Conservation (phyloP, 2,113 vertebrate genomes). For the Porphyrio hochstetteri region DNA sequence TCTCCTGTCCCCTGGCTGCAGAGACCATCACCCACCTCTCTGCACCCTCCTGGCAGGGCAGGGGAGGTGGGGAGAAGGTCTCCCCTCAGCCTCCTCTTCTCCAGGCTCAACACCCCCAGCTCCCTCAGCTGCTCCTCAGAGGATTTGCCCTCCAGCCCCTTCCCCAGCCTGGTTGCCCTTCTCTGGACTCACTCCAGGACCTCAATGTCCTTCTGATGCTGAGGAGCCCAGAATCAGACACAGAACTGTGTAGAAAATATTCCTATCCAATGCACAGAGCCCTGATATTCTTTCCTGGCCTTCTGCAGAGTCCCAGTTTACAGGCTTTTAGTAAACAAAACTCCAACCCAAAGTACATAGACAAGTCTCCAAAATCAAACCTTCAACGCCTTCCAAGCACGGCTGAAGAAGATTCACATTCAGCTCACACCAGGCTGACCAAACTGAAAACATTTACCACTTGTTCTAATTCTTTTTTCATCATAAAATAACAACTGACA, state of each 20-base stretch:
- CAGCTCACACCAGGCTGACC: background rate
- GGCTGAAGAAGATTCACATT: background rate
- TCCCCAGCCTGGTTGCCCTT: too few relatives aligned
- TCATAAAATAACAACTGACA: background rate
- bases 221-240: too few relatives aligned
- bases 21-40: too few relatives aligned
- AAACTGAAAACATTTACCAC: background rate
- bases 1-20: too few relatives aligned
- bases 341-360: background rate
- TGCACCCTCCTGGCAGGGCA: too few relatives aligned
- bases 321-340: rapidly evolving
- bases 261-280: background rate
- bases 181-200: too few relatives aligned
- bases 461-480: background rate
- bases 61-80: too few relatives aligned
- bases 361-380: background rate
- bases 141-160: too few relatives aligned
- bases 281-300: rapidly evolving
- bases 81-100: too few relatives aligned
- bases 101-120: too few relatives aligned
- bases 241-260: background rate
- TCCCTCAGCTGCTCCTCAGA: too few relatives aligned
- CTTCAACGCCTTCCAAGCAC: rapidly evolving
- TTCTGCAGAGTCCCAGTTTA: background rate
- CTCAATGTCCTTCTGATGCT: too few relatives aligned